phyloP scores from a whole-genome alignment of 2,888 invertebrate species.

The Tipula unca region DNA sequence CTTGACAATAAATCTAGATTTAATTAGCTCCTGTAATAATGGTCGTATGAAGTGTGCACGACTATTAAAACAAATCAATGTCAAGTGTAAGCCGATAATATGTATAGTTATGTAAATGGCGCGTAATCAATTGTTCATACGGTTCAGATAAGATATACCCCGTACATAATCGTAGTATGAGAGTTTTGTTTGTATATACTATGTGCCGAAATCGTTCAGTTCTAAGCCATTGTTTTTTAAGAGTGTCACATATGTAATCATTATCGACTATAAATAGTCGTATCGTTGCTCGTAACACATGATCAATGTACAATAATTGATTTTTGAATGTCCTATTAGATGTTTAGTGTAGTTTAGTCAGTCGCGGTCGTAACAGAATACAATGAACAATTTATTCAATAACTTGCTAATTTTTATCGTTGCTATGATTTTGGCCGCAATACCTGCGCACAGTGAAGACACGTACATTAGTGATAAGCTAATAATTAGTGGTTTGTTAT shows the following conservation, averaged over 20 bases:
- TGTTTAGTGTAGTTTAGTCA: no score
- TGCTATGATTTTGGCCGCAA: not conserved
- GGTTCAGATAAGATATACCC: not conserved
- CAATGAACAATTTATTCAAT: not conserved
- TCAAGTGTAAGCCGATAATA: not conserved
- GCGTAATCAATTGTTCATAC: not conserved
- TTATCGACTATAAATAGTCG: no score
- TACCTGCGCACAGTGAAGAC: not conserved
- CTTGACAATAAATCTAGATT: no score
- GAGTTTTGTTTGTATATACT: no score
- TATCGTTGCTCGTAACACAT: no score
- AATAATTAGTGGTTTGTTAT: not conserved
- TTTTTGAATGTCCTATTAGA: no score
- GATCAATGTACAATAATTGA: no score
- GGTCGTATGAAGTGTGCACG: not conserved
- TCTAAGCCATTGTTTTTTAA: no score
- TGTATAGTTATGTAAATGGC: not conserved
- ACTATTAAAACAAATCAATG: not conserved
- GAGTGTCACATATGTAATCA: no score
- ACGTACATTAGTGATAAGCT: not conserved
- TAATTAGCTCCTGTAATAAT: no score
- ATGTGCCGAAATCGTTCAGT: no score
- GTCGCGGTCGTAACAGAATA: not conserved
- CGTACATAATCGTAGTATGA: no score
- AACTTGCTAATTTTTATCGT: not conserved